These are phyloP conservation scores for Drosophila erecta DNA, from an alignment of 1,140 invertebrate species.

Conservation along the genomic window DNA sequence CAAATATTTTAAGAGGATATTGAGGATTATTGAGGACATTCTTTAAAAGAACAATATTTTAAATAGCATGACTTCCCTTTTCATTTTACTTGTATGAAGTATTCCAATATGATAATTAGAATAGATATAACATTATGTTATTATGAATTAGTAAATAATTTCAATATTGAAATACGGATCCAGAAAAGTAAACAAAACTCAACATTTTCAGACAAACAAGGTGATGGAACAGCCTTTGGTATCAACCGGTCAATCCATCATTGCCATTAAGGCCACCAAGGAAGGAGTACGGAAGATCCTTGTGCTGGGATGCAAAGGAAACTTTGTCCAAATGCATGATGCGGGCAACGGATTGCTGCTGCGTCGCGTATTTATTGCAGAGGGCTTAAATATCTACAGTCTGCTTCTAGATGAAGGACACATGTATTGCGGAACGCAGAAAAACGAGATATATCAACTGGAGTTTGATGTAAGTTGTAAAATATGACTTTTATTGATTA, in stretches of 20 bases:
- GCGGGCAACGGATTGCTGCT: conserved; percentile 88
- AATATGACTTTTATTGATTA: neutral
- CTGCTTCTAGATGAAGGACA: conserved; percentile 87
- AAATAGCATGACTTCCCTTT: too few relatives aligned
- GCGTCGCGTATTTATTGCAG: conserved; percentile 87
- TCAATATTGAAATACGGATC: too few relatives aligned
- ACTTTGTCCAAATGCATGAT: conserved; percentile 88
- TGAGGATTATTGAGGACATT: too few relatives aligned
- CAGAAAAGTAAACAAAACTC: neutral
- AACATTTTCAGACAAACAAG: conserved; percentile 61
- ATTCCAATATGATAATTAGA: too few relatives aligned
- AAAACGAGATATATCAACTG: conserved; percentile 88
- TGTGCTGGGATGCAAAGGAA: conserved; percentile 88
- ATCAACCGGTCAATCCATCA: conserved; percentile 85
- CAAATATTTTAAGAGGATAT: neutral
- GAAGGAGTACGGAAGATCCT: conserved; percentile 88
- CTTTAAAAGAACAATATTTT: too few relatives aligned
- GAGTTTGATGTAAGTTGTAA: conserved; percentile 87
- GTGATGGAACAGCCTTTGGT: conserved; percentile 50
- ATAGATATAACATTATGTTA: too few relatives aligned
- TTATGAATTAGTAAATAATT: too few relatives aligned
- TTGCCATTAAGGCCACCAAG: conserved; percentile 88
- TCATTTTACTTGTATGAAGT: too few relatives aligned
- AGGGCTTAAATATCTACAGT: conserved; percentile 88
- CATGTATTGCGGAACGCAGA: conserved; percentile 89